Evolutionary conservation across 2,113 vertebrate species (phyloP), one percentile per base, ranked within the genome.

Genomic region (Hemicordylus capensis): DNA sequence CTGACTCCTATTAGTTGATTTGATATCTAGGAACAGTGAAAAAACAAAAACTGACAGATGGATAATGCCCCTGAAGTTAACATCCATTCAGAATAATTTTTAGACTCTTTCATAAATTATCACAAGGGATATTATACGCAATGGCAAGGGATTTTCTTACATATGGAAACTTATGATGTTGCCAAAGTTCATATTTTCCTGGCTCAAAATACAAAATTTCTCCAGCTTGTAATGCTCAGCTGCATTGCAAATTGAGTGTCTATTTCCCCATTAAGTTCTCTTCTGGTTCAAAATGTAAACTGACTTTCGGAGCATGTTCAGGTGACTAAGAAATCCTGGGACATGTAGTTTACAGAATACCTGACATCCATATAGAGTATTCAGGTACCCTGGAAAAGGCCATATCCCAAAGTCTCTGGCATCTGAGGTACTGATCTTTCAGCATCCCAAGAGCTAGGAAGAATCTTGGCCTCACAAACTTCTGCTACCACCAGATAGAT

Each of bases 21-120:
- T 80, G 70, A 6, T 84, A 56, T 79, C 76, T 80, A 48, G 10
- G 56, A 83, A 42, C 59, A 4, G 74, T 24, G 79, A 72, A 24
- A 5, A 37, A 87, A 87, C 88, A 34, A 11, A 78, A 74, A 73
- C 20, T 22, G 84, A 31, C 26, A 66, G 70, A 67, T 31, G 9
- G 87, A 61, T 31, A 70, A 76, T 58, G 44, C 28, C 64, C 90
- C 15, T 46, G 19, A 75, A 31, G 87, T 66, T 44, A n/a, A 70
- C 0, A 34, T 85, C 80, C 72, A 73, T 31, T 74, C 83, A 37
- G 81, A 1, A 48, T 28, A 3, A 24, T 19, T 58, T 26, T 59
- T 76, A 37, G 56, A 10, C 31, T 51, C 42, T 24, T 26, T 34
- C 10, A 12, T 26, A 22, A 48, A 4, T 67, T 67, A 51, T 42